A percentile compares a stretch with the other conserved stretches of the same genome.
phyloP scores from a whole-genome alignment of 2,888 invertebrate species.

The Leucophenga montana region DNA sequence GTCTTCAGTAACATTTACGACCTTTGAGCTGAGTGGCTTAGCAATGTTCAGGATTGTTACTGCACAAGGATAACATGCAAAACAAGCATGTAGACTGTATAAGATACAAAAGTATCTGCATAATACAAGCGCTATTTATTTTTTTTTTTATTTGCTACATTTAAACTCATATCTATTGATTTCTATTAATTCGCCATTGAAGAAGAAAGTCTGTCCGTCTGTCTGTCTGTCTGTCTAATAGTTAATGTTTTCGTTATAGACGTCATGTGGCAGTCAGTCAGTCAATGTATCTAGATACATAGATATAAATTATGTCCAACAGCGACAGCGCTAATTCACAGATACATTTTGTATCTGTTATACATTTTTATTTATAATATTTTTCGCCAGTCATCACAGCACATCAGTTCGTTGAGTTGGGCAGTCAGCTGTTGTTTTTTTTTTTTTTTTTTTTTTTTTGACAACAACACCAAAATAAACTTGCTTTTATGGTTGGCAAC shows the following conservation, averaged over 20 bases:
- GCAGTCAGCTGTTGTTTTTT: too few relatives aligned
- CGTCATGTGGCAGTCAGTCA: slow-evolving; percentile 3
- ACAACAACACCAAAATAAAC: too few relatives aligned
- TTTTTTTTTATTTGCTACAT: too few relatives aligned
- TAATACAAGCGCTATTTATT: too few relatives aligned
- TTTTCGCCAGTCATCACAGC: not conserved
- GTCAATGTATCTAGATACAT: not conserved
- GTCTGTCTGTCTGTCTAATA: not conserved
- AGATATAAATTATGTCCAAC: slow-evolving; percentile 2
- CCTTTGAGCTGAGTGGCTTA: slow-evolving; percentile 30
- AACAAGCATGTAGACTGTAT: too few relatives aligned
- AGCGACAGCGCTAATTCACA: slow-evolving; percentile 1
- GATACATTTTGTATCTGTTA: not conserved
- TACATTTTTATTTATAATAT: not conserved
- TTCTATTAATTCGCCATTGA: too few relatives aligned
- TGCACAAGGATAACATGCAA: slow-evolving; percentile 24
- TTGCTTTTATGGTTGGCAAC: too few relatives aligned
- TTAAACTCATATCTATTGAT: too few relatives aligned
- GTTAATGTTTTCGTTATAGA: not conserved
- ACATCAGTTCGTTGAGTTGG: not conserved
- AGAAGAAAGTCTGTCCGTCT: not conserved
- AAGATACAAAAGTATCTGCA: too few relatives aligned
- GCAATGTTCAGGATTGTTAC: slow-evolving; percentile 34
- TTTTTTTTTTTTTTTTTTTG: too few relatives aligned
- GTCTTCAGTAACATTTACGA: not conserved